Base-by-base conservation (phyloP, 2,797 vertebrate species). In the Microchirus variegatus region DNA sequence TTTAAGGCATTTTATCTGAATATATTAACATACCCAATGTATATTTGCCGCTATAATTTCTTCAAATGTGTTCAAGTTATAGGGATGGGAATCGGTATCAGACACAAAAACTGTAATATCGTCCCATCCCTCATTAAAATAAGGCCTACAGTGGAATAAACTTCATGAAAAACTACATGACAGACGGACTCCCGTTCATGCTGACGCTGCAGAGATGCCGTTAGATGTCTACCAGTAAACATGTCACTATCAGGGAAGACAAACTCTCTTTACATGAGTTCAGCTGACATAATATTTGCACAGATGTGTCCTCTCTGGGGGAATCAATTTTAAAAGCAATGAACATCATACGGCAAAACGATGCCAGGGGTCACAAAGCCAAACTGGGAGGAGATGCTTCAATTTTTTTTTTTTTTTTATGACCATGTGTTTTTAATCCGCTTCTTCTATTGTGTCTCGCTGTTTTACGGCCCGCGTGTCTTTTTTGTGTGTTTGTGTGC, bases 261-360 rank as follows among this genome's bases (percentile, higher is more conserved):
- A 56, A 57, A 73, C 60, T 19, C 56, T 57, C 54, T 55, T 47
- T 46, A 53, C 65, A 50, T n/a, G 13, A 48, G 53, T 69, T 47
- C 68, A 80, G 75, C 77, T 79, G 68, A 66, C 63, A 64, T 58
- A 81, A 71, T 79, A 77, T 82, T 84, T 78, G 50, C 15, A 62
- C 79, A 83, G 73, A 87, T 85, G 82, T 76, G 52, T 53, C 63
- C 70, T 2, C 13, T 6, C 12, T 15, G 40, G 40, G 26, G 59
- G 62, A 82, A 80, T 68, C 63, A 38, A 57, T 31, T 75, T 78
- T 61, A 52, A 73, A 22, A 55, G 53, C 4, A 50, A n/a, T 18
- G 67, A 63, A 60, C 72, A 44, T 80, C 60, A 47, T 10, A 51
- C 11, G 8, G 26, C 36, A n/a, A 49, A 52, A 9, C 22, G 43